Conservation (phyloP, 2,113 vertebrate species). For the Rhineura floridana region DNA sequence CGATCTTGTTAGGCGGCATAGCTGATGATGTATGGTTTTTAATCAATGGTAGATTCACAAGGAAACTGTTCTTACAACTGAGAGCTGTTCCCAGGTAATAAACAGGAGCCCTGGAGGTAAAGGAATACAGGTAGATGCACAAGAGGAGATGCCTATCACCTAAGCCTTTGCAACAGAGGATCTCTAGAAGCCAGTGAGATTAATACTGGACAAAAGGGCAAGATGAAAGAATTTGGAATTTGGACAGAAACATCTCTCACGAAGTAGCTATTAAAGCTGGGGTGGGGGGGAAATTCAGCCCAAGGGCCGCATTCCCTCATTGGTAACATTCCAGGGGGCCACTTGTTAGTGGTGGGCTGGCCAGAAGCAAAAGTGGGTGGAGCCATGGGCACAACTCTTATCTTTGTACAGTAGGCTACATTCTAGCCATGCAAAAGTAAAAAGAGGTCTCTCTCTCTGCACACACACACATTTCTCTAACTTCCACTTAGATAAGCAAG, state of each 20-base stretch:
- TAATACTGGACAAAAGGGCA: background rate
- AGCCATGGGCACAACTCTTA: too few relatives aligned
- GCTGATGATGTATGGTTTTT: background rate
- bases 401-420: too few relatives aligned
- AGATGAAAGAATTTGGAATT: background rate
- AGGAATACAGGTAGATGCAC: background rate
- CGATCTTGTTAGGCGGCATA: too few relatives aligned
- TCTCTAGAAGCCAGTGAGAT: background rate
- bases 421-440: too few relatives aligned
- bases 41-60: slow-evolving; percentile 17
- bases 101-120: background rate
- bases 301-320: too few relatives aligned
- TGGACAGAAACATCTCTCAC: background rate
- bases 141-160: background rate
- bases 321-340: too few relatives aligned
- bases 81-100: background rate
- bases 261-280: background rate
- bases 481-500: too few relatives aligned
- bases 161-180: background rate
- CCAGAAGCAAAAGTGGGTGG: too few relatives aligned
- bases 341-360: background rate
- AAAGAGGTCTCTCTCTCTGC: too few relatives aligned
- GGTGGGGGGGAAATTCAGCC: too few relatives aligned
- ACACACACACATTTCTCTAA: too few relatives aligned
- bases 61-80: slow-evolving; percentile 18